Evolutionary conservation across 2,113 vertebrate genomes (phyloP).

Genomic region (Corvus cornix): DNA sequence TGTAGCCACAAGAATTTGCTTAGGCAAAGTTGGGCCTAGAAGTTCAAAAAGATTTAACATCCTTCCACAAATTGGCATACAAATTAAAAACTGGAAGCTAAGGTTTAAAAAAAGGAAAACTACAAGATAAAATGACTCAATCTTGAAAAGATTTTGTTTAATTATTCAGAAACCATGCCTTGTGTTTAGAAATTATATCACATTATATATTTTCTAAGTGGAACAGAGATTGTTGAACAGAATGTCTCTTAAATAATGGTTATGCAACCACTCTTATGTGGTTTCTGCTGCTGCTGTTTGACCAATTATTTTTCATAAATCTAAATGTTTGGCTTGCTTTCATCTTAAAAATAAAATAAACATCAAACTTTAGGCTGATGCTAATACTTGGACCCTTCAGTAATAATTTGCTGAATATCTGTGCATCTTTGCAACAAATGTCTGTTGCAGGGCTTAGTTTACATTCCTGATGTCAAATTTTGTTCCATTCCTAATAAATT

Average conservation of each 20-base stretch:
- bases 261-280: background rate
- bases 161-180: background rate
- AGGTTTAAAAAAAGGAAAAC: background rate
- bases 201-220: background rate
- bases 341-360: background rate
- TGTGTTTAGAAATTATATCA: background rate
- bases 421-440: background rate
- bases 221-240: background rate
- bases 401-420: background rate
- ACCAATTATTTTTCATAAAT: background rate
- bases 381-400: background rate
- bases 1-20: background rate
- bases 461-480: background rate
- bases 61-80: background rate
- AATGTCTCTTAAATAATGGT: background rate
- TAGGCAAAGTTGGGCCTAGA: background rate
- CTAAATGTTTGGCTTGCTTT: background rate
- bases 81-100: background rate
- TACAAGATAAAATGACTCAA: background rate
- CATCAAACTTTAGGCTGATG: background rate
- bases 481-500: conserved; percentile 21
- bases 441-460: background rate
- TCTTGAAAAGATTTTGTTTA: background rate
- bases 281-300: background rate
- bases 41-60: background rate